Percentiles rank a stretch among this genome's conserved stretches.
Conservation (phyloP, 2,888 invertebrate species). For the Steromphala cineraria region DNA sequence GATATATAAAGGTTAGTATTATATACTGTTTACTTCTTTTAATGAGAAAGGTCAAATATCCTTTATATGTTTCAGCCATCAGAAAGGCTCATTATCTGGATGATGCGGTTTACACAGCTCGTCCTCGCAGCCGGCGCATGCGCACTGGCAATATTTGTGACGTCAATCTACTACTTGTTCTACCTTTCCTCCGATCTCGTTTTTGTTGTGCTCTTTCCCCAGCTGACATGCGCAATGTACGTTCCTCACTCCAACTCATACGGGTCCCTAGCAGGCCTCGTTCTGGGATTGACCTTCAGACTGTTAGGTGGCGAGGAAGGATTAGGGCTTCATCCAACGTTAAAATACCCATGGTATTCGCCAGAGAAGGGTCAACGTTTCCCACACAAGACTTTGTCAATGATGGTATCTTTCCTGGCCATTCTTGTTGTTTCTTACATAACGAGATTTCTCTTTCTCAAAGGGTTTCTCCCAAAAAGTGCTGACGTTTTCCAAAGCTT, state of each 20-base stretch:
- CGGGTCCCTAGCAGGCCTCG: conserved; percentile 84
- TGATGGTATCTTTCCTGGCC: conserved; percentile 80
- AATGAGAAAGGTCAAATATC: too few species aligned
- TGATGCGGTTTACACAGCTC: conserved; percentile 89
- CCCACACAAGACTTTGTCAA: conserved; percentile 95
- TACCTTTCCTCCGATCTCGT: conserved; percentile 98
- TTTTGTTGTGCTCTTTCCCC: conserved; percentile 98
- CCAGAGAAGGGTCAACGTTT: conserved; percentile 83
- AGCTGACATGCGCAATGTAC: conserved; percentile 97
- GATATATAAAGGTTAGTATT: too few species aligned
- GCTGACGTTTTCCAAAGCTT: conserved; percentile 80
- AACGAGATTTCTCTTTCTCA: conserved; percentile 86
- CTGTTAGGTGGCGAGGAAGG: conserved; percentile 30
- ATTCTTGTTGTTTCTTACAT: conserved; percentile 61
- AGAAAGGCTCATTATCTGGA: conserved; percentile 91
- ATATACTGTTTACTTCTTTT: neutral
- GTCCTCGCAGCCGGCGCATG: conserved; percentile 87
- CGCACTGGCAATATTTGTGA: conserved; percentile 95
- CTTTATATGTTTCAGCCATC: conserved; percentile 89
- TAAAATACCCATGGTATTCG: conserved; percentile 56
- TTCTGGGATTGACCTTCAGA: conserved; percentile 47
- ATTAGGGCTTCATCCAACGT: conserved; percentile 39
- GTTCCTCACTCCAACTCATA: conserved; percentile 97
- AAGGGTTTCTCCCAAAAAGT: conserved; percentile 85
- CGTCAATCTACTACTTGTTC: conserved; percentile 98